A percentile compares a stretch with the other conserved stretches of the same genome.
These are phyloP conservation scores for Pegea sp. DNA, from an alignment of 23 tunicate genomes.

Conservation along the genomic window DNA sequence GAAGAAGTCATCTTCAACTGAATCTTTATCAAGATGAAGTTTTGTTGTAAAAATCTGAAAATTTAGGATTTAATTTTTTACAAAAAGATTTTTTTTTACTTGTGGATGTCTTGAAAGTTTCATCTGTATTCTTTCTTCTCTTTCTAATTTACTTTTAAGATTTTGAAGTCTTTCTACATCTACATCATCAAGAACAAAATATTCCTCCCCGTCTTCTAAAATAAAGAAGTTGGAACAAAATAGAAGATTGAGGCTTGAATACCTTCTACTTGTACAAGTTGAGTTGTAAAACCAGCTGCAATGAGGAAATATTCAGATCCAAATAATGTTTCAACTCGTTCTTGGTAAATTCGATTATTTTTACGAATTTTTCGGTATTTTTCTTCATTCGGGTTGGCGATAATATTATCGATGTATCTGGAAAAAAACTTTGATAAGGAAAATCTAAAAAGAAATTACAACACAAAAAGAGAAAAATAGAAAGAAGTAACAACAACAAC, in stretches of 20 bases:
- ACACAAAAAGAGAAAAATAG: no score
- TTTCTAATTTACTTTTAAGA: conserved; percentile 6
- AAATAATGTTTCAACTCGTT: conserved; percentile 29
- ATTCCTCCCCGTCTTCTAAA: conserved; percentile 28
- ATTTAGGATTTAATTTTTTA: neutral
- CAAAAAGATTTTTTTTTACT: conserved; percentile 3
- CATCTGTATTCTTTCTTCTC: conserved; percentile 2
- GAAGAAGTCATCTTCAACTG: conserved; percentile 37
- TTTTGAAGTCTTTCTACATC: conserved; percentile 21
- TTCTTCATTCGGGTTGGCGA: conserved; percentile 35
- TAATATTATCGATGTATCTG: conserved; percentile 46
- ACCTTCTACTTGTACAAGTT: neutral
- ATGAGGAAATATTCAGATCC: conserved; percentile 59
- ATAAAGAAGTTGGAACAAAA: neutral
- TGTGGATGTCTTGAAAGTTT: conserved; percentile 26
- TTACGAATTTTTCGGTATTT: conserved; percentile 54
- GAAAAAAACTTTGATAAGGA: no score
- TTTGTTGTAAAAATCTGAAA: no score
- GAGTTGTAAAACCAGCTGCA: conserved; percentile 36
- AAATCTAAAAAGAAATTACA: no score
- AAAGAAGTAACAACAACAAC: no score
- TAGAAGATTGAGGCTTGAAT: neutral
- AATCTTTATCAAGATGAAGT: no score
- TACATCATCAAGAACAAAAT: conserved; percentile 15
- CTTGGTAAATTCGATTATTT: conserved; percentile 37